These are phyloP conservation scores for Mesoclemmys tuberculata DNA, from an alignment of 2,113 vertebrate genomes.

Conservation along the genomic window DNA sequence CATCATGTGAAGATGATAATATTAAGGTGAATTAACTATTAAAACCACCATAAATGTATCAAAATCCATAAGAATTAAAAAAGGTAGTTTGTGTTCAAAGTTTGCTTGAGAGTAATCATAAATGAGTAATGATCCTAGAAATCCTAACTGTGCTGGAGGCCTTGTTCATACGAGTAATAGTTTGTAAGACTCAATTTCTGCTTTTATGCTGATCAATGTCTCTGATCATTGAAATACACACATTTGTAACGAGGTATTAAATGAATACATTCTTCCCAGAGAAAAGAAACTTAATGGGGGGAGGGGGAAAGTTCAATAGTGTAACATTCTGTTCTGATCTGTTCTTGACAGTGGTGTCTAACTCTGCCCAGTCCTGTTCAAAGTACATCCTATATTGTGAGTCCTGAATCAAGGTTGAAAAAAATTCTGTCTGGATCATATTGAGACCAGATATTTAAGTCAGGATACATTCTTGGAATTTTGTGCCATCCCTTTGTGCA, in stretches of 20 bases:
- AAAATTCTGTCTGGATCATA: not conserved
- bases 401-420: not conserved
- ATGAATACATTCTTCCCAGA: not conserved
- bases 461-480: not conserved
- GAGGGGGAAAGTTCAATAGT: not conserved
- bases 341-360: not conserved
- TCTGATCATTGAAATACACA: not conserved
- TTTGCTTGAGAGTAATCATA: not conserved
- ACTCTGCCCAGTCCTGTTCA: not conserved
- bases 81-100: not conserved
- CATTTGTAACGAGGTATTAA: not conserved
- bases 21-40: not conserved
- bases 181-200: not conserved
- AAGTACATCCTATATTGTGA: too few species aligned
- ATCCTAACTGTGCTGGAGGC: not conserved
- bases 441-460: too few species aligned
- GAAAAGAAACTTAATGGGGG: not conserved
- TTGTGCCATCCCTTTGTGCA: rapidly evolving
- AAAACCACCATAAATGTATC: rapidly evolving
- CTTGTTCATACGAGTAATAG: rapidly evolving
- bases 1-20: not conserved
- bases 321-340: not conserved
- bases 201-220: not conserved
- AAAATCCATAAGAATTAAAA: rapidly evolving
- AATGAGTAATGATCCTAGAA: not conserved